Evolutionary conservation across 2,113 vertebrate genomes (phyloP).

Genomic region (Pluvianellus socialis): DNA sequence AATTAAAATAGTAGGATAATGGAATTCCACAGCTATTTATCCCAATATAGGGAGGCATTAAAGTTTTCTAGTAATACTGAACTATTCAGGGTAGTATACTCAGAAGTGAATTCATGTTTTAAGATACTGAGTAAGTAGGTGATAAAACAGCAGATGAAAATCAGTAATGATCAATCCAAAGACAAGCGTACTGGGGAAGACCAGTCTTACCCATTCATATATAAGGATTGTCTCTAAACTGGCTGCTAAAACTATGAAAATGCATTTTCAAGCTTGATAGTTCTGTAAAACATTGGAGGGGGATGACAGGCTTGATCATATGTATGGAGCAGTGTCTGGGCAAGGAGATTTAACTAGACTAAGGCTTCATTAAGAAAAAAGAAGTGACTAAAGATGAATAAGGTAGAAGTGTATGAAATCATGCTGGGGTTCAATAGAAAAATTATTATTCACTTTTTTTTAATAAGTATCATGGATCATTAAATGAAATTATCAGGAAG

Average conservation of each 20-base stretch:
- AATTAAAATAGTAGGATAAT: background rate
- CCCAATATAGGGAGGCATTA: background rate
- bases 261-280: background rate
- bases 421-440: background rate
- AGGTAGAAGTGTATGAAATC: background rate
- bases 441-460: background rate
- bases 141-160: background rate
- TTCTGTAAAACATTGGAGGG: background rate
- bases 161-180: background rate
- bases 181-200: background rate
- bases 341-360: background rate
- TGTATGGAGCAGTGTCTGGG: background rate
- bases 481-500: background rate
- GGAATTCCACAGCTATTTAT: background rate
- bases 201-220: background rate
- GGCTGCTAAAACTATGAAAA: background rate
- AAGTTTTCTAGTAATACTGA: background rate
- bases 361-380: background rate
- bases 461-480: background rate
- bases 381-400: background rate
- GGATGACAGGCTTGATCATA: background rate
- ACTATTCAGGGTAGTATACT: background rate
- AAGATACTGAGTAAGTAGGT: background rate
- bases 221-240: background rate
- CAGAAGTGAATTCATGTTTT: background rate